phyloP scores from a whole-genome alignment of 2,888 invertebrate genomes.

The Agrochola lychnidis region DNA sequence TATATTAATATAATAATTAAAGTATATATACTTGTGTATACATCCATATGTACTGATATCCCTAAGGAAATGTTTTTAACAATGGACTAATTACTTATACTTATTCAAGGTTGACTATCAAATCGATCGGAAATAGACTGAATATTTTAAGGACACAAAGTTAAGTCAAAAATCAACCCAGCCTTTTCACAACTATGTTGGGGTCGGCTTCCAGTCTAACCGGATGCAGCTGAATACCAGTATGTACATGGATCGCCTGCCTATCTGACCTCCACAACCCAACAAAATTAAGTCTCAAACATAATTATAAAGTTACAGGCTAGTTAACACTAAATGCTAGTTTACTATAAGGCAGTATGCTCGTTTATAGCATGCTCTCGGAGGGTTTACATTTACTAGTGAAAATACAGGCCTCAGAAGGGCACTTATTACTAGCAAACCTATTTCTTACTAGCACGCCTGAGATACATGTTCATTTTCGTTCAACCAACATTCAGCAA shows the following conservation, averaged over 20 bases:
- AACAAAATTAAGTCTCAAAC: not conserved
- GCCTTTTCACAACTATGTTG: no score
- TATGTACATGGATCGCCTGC: no score
- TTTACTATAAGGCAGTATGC: not conserved
- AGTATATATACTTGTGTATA: no score
- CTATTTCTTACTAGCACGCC: not conserved
- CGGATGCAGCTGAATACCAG: no score
- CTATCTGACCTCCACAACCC: no score
- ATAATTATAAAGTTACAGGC: not conserved
- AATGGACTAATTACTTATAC: conserved; percentile 7
- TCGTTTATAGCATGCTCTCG: not conserved
- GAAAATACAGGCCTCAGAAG: not conserved
- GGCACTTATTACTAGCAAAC: not conserved
- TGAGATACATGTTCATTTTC: not conserved
- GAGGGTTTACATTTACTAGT: not conserved
- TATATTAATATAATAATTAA: no score
- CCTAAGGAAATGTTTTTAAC: not conserved
- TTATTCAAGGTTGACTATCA: not conserved
- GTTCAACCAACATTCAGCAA: not conserved
- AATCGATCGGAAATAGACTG: not conserved
- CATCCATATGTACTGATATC: not conserved
- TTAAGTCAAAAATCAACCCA: no score
- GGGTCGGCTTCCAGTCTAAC: no score
- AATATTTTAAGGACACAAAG: not conserved
- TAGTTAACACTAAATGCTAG: no score